These are phyloP conservation scores for Coreius guichenoti DNA, from an alignment of 2,797 vertebrate genomes.

Conservation along the genomic window DNA sequence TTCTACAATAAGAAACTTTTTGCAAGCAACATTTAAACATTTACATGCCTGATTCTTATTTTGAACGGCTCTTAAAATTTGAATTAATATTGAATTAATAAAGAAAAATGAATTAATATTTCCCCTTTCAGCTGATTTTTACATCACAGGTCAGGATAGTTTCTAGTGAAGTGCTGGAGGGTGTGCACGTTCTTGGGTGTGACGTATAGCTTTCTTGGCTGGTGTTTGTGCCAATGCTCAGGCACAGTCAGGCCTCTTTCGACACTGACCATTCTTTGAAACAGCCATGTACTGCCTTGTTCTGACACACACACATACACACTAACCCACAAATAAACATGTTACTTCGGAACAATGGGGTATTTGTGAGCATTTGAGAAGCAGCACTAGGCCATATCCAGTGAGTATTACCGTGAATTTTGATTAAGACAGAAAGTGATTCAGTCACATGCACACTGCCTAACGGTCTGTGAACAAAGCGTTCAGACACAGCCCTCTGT, in stretches of 20 bases:
- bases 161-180: background rate
- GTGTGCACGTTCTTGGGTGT: background rate
- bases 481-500: background rate
- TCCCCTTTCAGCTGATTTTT: background rate
- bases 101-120: background rate
- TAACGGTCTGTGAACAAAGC: background rate
- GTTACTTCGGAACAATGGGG: conserved; percentile 11
- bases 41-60: background rate
- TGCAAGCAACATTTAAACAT: background rate
- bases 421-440: background rate
- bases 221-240: background rate
- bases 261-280: background rate
- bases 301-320: background rate
- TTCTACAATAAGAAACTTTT: background rate
- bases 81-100: too few species aligned
- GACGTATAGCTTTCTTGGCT: background rate
- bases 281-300: background rate
- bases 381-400: background rate
- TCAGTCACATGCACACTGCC: conserved; percentile 19
- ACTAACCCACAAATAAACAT: conserved; percentile 43
- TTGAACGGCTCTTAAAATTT: background rate
- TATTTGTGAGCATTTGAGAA: conserved; percentile 24
- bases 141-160: background rate
- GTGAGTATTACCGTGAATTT: background rate
- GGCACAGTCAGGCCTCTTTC: background rate